phyloP scores from a whole-genome alignment of 64 coral and sea anemone genomes.

The Actinia tenebrosa region DNA sequence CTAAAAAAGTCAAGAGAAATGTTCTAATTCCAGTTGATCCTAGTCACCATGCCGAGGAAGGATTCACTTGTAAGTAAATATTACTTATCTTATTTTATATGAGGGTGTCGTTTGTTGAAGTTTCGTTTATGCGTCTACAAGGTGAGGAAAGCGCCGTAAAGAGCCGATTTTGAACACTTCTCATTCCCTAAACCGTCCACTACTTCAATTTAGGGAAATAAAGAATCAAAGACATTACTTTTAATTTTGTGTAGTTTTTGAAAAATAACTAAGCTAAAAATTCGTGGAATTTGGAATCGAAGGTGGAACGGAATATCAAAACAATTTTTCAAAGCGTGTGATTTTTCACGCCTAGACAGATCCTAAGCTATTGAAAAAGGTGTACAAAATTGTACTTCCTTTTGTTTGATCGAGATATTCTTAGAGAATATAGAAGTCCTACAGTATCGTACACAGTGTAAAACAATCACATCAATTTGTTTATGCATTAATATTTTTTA shows the following conservation, averaged over 20 bases:
- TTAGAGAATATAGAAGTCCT: no score
- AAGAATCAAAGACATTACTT: background rate
- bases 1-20: conserved; percentile 6
- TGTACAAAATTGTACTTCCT: no score
- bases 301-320: no score
- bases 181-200: background rate
- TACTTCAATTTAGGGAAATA: background rate
- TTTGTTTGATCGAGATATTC: no score
- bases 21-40: conserved; percentile 37
- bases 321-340: background rate
- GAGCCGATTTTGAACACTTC: background rate
- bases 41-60: conserved; percentile 32
- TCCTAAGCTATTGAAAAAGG: no score
- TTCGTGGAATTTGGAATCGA: no score
- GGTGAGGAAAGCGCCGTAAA: background rate
- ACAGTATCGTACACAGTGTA: no score
- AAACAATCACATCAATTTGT: no score
- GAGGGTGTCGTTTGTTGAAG: background rate
- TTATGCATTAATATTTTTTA: no score
- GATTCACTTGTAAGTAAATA: conserved; percentile 41
- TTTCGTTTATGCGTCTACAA: background rate
- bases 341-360: conserved; percentile 12
- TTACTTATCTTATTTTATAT: background rate
- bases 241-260: background rate
- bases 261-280: background rate